These are phyloP conservation scores for Hydrolagus colliei DNA, from an alignment of 2,797 vertebrate species.

Conservation along the genomic window DNA sequence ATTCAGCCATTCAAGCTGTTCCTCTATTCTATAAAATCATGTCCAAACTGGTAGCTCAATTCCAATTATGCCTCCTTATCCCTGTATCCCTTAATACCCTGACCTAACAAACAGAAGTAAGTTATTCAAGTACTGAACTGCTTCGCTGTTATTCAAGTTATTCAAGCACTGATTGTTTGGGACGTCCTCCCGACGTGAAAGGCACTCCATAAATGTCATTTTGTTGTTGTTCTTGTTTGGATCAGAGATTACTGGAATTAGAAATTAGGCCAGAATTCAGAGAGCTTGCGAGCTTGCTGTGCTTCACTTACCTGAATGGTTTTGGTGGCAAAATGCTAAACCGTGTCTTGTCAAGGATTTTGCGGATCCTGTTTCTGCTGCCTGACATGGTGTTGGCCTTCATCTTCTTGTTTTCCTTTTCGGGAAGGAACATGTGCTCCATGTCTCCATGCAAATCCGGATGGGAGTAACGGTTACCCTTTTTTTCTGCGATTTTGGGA, in stretches of 20 bases:
- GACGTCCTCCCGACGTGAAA: too few relatives aligned
- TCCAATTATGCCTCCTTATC: too few relatives aligned
- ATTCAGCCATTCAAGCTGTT: too few relatives aligned
- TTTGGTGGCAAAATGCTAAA: conserved; percentile 94
- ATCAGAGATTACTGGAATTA: too few relatives aligned
- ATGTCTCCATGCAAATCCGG: conserved; percentile 84
- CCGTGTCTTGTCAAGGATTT: conserved; percentile 90
- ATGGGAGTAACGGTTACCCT: conserved; percentile 87
- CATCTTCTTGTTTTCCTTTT: conserved; percentile 82
- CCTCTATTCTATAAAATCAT: too few relatives aligned
- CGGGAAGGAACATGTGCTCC: conserved; percentile 75
- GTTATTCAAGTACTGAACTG: background rate
- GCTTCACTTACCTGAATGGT: conserved; percentile 71
- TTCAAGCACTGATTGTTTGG: too few relatives aligned
- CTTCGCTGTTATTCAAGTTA: background rate
- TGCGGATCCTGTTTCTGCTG: conserved; percentile 87
- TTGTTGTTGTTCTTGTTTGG: too few relatives aligned
- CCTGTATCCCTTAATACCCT: too few relatives aligned
- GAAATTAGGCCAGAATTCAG: conserved; percentile 3
- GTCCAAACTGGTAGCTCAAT: too few relatives aligned
- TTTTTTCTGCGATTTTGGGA: conserved; percentile 93
- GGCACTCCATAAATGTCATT: too few relatives aligned
- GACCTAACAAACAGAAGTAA: background rate
- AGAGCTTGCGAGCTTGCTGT: background rate
- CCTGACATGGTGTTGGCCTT: conserved; percentile 96